phyloP scores from a whole-genome alignment of 2,113 vertebrate species.

The Amblyopsis rosae region DNA sequence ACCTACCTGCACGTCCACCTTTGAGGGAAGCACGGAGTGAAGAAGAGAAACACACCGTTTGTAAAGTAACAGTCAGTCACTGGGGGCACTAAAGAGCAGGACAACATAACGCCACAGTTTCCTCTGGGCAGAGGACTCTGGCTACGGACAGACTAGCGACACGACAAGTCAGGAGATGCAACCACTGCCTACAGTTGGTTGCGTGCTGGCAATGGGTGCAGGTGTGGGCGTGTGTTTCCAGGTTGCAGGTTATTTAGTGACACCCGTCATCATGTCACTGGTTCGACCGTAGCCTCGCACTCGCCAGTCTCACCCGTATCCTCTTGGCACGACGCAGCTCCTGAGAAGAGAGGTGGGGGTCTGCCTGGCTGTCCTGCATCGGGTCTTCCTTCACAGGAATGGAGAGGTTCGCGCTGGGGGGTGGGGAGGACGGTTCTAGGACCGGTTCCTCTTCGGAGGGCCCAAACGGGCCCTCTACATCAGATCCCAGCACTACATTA shows the following conservation, averaged over 20 bases:
- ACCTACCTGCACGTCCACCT: constrained; percentile 96
- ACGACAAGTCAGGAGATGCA: too few species aligned
- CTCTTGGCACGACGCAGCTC: constrained; percentile 92
- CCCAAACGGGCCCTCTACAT: constrained; percentile 66
- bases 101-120: not conserved
- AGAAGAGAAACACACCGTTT: constrained; percentile 67
- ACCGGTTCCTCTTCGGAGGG: constrained; percentile 68
- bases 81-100: constrained; percentile 9
- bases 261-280: too few species aligned
- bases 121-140: not conserved
- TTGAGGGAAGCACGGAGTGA: constrained; percentile 71
- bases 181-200: too few species aligned
- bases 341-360: constrained; percentile 83
- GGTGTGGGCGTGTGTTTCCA: too few species aligned
- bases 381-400: constrained; percentile 79
- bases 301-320: constrained; percentile 77
- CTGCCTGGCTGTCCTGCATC: constrained; percentile 65
- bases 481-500: constrained; percentile 41
- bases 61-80: constrained; percentile 44
- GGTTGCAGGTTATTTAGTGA: too few species aligned
- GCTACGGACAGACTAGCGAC: too few species aligned
- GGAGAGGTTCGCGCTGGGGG: constrained; percentile 45
- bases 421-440: constrained; percentile 45
- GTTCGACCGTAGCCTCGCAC: not conserved
- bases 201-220: too few species aligned